These are phyloP conservation scores for Polyommatus iphigenia DNA, from an alignment of 2,888 invertebrate genomes.

Conservation along the genomic window DNA sequence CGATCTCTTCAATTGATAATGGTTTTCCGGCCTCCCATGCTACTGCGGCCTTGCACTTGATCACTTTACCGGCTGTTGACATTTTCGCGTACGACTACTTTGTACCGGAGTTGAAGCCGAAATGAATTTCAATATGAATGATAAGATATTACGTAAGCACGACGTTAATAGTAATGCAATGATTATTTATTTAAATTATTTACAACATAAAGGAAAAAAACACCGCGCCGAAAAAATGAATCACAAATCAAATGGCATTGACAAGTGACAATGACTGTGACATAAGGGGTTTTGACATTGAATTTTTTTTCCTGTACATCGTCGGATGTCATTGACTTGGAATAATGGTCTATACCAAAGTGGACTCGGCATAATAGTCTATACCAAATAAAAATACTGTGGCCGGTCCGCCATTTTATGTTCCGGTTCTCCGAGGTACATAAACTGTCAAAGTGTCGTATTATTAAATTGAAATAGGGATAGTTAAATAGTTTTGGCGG, in stretches of 20 bases:
- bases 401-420: too few species aligned
- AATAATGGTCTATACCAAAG: too few species aligned
- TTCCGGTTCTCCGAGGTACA: too few species aligned
- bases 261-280: not conserved
- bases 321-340: too few species aligned
- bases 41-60: slow-evolving; percentile 96
- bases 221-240: not conserved
- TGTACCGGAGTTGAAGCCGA: slow-evolving; percentile 46
- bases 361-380: too few species aligned
- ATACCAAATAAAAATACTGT: too few species aligned
- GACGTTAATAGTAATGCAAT: not conserved
- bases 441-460: too few species aligned
- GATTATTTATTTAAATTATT: not conserved
- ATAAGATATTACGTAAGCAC: slow-evolving; percentile 11
- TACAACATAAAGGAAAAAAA: not conserved
- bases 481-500: too few species aligned
- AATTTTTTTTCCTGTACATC: too few species aligned
- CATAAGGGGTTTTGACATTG: not conserved
- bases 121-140: slow-evolving; percentile 43
- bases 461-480: too few species aligned
- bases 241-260: not conserved
- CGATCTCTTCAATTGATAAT: slow-evolving; percentile 92
- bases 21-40: slow-evolving; percentile 97
- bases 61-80: slow-evolving; percentile 82
- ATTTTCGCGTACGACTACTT: slow-evolving; percentile 47